Percentiles rank a stretch among this genome's conserved stretches.
These are phyloP conservation scores for Nephrotoma flavescens DNA, from an alignment of 2,888 invertebrate genomes.

Conservation along the genomic window DNA sequence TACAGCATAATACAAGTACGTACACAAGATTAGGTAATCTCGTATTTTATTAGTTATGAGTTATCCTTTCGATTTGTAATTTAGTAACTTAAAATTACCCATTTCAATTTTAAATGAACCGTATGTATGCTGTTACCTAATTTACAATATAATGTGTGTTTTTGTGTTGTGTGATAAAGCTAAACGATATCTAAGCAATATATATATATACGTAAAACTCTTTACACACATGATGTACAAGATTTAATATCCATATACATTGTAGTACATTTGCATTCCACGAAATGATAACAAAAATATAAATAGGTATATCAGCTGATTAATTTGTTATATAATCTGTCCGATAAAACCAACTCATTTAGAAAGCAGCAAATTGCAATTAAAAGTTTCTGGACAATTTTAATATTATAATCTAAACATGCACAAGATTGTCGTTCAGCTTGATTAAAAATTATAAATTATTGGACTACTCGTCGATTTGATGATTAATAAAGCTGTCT, in stretches of 20 bases:
- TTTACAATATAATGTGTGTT: background rate
- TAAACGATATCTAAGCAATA: background rate
- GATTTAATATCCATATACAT: background rate
- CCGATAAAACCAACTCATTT: background rate
- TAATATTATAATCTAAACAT: background rate
- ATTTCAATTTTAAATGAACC: background rate
- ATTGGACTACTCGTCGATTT: background rate
- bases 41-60: background rate
- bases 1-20: background rate
- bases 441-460: background rate
- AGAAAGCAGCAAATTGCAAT: background rate
- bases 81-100: background rate
- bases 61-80: background rate
- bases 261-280: background rate
- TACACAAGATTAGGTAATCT: background rate
- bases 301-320: background rate
- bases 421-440: background rate
- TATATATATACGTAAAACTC: background rate
- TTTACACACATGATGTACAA: background rate
- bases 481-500: background rate
- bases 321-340: background rate
- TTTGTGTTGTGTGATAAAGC: background rate
- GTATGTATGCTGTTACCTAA: background rate
- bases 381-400: background rate
- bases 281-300: background rate